phyloP scores from a whole-genome alignment of 2,888 invertebrate genomes.

The Phyllotreta striolata region DNA sequence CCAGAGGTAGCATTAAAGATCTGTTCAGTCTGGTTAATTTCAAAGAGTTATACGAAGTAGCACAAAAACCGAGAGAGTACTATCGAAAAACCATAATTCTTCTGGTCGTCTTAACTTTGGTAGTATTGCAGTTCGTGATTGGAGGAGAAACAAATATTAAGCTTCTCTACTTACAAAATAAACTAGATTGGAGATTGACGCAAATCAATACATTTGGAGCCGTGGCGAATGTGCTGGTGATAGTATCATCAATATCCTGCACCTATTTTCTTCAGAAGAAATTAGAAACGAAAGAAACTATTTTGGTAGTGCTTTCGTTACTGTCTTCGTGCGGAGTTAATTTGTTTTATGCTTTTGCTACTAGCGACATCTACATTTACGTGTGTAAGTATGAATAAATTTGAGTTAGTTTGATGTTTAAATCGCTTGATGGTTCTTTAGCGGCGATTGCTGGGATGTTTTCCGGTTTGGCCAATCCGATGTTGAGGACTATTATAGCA shows the following conservation, averaged over 20 bases:
- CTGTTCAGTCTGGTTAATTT: conserved; percentile 3
- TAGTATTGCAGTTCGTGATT: neutral
- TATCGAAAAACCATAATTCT: conserved; percentile 12
- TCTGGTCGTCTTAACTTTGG: neutral
- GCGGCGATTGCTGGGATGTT: conserved; percentile 12
- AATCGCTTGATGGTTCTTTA: neutral
- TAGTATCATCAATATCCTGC: neutral
- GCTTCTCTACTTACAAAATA: conserved; percentile 9
- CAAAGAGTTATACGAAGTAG: conserved; percentile 4
- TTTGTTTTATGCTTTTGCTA: conserved; percentile 1
- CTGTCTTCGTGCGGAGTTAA: neutral
- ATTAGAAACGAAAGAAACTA: conserved; percentile 3
- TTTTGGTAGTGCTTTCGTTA: neutral
- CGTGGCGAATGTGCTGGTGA: conserved; percentile 1
- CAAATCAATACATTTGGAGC: conserved; percentile 3
- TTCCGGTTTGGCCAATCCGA: conserved; percentile 6
- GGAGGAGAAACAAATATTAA: conserved; percentile 7
- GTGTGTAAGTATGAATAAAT: conserved; percentile 9
- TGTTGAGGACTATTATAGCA: conserved; percentile 15
- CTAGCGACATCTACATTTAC: neutral
- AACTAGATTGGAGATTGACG: conserved; percentile 5
- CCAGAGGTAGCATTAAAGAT: neutral
- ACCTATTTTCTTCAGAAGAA: conserved; percentile 11
- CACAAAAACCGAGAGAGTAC: conserved; percentile 2
- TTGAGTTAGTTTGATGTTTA: too few species aligned